Conservation (phyloP, 2,888 invertebrate species). For the Dryobotodes eremita region DNA sequence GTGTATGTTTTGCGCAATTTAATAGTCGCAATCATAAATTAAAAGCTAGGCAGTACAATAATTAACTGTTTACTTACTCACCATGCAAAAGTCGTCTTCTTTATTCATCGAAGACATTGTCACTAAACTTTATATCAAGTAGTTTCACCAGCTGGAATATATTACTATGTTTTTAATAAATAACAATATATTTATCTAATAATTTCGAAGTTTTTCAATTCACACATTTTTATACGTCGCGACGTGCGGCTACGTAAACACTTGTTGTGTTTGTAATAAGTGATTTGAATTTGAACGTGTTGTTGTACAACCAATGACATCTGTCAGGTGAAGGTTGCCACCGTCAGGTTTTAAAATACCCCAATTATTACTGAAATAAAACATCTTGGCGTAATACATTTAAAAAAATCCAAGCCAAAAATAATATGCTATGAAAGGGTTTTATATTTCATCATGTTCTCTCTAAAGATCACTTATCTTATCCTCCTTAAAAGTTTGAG, state of each 20-base stretch:
- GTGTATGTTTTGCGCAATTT: neutral
- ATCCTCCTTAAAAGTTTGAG: neutral
- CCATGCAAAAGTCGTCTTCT: conserved; percentile 35
- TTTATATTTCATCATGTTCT: too few relatives aligned
- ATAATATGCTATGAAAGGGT: neutral
- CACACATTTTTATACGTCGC: conserved; percentile 2
- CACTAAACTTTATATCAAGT: neutral
- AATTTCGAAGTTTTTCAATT: conserved; percentile 4
- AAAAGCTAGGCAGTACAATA: neutral
- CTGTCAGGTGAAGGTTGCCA: conserved; percentile 20
- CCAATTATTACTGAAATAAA: neutral
- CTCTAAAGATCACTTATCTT: neutral
- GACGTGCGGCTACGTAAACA: neutral
- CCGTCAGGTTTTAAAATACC: conserved; percentile 10
- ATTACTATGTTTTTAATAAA: neutral
- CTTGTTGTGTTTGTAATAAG: neutral
- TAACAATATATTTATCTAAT: neutral
- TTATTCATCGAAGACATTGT: conserved; percentile 30
- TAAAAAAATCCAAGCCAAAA: neutral
- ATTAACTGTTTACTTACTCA: conserved; percentile 35
- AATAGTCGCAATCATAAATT: conserved; percentile 16
- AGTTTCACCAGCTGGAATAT: neutral
- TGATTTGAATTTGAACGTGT: too few relatives aligned
- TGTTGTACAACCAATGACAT: neutral
- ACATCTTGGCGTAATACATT: neutral